These are phyloP conservation scores for Paguma larvata DNA, from an alignment of 2,797 vertebrate species.

Conservation along the genomic window DNA sequence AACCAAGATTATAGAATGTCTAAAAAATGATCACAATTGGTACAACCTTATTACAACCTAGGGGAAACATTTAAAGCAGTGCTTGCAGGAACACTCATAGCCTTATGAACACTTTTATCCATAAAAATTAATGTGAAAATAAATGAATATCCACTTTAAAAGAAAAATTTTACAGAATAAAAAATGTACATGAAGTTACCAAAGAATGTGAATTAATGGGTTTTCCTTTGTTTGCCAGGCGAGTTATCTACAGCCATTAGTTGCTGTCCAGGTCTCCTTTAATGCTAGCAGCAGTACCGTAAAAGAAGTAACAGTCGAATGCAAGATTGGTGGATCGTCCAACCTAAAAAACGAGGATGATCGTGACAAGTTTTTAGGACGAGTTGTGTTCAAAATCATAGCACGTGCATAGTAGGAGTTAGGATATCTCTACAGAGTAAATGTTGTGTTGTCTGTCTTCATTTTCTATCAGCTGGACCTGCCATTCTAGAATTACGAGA, in stretches of 20 bases:
- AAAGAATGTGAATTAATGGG: neutral
- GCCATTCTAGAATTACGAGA: constrained; percentile 88
- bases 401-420: constrained; percentile 89
- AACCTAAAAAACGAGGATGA: constrained; percentile 93
- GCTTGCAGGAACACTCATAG: neutral
- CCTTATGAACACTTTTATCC: neutral
- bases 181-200: neutral
- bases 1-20: neutral
- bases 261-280: constrained; percentile 93
- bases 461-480: constrained; percentile 87
- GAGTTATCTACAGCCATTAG: constrained; percentile 94
- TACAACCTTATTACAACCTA: neutral
- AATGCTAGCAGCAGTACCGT: constrained; percentile 86
- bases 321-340: constrained; percentile 92
- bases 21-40: neutral
- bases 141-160: neutral
- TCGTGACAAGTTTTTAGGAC: constrained; percentile 96
- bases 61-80: neutral
- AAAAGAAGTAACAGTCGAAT: constrained; percentile 91
- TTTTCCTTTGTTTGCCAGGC: constrained; percentile 86
- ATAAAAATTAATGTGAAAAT: constrained; percentile 36
- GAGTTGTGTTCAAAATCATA: constrained; percentile 93
- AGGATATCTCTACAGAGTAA: constrained; percentile 86
- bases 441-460: constrained; percentile 86
- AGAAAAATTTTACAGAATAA: neutral